A percentile compares a stretch with the other conserved stretches of the same genome.
Evolutionary conservation across 2,888 invertebrate genomes (phyloP).

Genomic region (Meandrusa payeni): DNA sequence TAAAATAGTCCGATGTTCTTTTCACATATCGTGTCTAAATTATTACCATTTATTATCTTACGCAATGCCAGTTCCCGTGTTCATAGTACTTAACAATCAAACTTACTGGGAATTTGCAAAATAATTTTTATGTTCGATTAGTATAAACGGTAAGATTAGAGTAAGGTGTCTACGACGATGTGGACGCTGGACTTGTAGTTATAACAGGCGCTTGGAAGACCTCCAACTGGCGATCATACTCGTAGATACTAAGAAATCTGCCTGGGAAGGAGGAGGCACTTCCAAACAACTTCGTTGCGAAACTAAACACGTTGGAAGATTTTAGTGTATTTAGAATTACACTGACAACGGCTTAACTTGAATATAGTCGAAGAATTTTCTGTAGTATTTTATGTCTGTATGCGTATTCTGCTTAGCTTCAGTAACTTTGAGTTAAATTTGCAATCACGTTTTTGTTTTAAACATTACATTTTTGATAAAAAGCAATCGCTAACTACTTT

Average conservation of each 20-base stretch:
- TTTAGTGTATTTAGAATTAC: slow-evolving; percentile 1
- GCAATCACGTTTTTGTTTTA: too few relatives aligned
- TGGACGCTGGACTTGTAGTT: neutral
- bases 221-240: slow-evolving; percentile 21
- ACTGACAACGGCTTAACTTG: neutral
- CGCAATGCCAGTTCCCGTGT: too few relatives aligned
- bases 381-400: neutral
- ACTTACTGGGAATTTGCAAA: too few relatives aligned
- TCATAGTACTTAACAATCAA: too few relatives aligned
- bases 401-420: too few relatives aligned
- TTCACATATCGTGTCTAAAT: too few relatives aligned
- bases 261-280: slow-evolving; percentile 10
- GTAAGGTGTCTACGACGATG: neutral
- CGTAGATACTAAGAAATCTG: slow-evolving; percentile 12
- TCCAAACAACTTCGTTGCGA: slow-evolving; percentile 14
- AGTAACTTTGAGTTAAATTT: too few relatives aligned
- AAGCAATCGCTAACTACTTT: slow-evolving; percentile 15
- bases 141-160: too few relatives aligned
- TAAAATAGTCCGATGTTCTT: too few relatives aligned
- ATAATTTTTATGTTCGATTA: too few relatives aligned
- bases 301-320: slow-evolving; percentile 10
- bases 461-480: too few relatives aligned
- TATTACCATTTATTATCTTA: too few relatives aligned
- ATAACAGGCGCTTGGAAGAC: slow-evolving; percentile 14
- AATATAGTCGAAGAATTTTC: neutral